Evolutionary conservation across 2,113 vertebrate species (phyloP), one percentile per base, ranked within the genome.

Genomic region (Otus sunia): DNA sequence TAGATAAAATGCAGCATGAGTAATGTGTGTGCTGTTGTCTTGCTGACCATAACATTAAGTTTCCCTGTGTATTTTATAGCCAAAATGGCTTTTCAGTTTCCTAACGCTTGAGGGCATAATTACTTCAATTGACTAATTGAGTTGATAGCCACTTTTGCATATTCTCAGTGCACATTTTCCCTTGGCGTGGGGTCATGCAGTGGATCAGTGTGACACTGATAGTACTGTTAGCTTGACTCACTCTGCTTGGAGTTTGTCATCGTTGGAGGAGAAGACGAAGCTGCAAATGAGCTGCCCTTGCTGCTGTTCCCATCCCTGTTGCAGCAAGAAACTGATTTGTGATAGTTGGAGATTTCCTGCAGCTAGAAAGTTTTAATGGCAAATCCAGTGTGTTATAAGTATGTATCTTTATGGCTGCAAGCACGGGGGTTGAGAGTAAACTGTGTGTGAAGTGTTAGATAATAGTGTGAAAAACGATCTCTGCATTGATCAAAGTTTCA

Each of bases 61-160:
- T 47, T 64, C 41, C 11, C 52, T 47, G 12, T 80, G 49, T 96
- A 23, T 71, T 93, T 91, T 81, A 86, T 79, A 62, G 77, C 77
- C 67, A 91, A 95, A 62, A 87, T n/a, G 76, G 29, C 66, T 95
- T 94, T 91, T 90, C 80, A 52, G 89, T 91, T 96, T 96, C 45
- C 27, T 89, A 86, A 86, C 89, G 64, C 66, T 94, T 95, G 37
- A 95, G 67, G 92, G 59, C 67, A 92, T 97, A 80, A 87, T 92
- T 94, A 83, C 19, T 8, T 92, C 81, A 88, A 62, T 69, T 86
- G 83, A 84, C 86, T 91, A 86, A 93, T 49, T 93, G 68, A 90
- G 34, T 72, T 88, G 39, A 87, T 91, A 76, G 53, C 58, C 72
- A 56, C n/a, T 86, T 92, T 56, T 95, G 53, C n/a, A 52, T 82